Percentiles rank a stretch among this genome's conserved stretches.
Evolutionary conservation across 2,888 invertebrate species (phyloP).

Genomic region (Nomada ferruginata): DNA sequence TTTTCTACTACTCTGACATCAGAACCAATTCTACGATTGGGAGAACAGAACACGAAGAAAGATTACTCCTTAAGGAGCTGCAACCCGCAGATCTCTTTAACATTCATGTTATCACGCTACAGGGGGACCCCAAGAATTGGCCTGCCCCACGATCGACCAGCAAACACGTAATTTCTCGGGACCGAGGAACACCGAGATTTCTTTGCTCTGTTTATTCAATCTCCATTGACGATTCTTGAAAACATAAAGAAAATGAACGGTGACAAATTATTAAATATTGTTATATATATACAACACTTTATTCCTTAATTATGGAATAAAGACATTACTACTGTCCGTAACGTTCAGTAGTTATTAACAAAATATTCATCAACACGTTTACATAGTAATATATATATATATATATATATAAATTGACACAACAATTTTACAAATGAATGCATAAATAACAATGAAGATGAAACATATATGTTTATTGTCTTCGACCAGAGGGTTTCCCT

Average conservation of each 20-base stretch:
- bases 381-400: too few species aligned
- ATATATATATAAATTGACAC: too few species aligned
- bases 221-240: background rate
- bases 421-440: too few species aligned
- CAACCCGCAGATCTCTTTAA: conserved; percentile 33
- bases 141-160: conserved; percentile 80
- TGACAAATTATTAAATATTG: background rate
- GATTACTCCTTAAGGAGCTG: background rate
- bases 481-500: background rate
- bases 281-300: background rate
- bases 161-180: conserved; percentile 59
- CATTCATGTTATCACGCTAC: conserved; percentile 68
- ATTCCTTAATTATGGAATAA: background rate
- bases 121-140: conserved; percentile 83
- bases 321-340: background rate
- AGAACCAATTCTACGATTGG: background rate
- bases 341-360: background rate
- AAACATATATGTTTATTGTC: background rate
- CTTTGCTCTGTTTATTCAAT: too few species aligned
- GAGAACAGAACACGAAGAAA: conserved; percentile 1
- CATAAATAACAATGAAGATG: too few species aligned
- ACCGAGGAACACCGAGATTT: conserved; percentile 15
- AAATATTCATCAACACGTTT: background rate
- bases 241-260: background rate
- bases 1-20: background rate